Percentiles rank a stretch among this genome's conserved stretches.
Conservation (phyloP, 2,113 vertebrate genomes). For the Boleophthalmus pectinirostris region DNA sequence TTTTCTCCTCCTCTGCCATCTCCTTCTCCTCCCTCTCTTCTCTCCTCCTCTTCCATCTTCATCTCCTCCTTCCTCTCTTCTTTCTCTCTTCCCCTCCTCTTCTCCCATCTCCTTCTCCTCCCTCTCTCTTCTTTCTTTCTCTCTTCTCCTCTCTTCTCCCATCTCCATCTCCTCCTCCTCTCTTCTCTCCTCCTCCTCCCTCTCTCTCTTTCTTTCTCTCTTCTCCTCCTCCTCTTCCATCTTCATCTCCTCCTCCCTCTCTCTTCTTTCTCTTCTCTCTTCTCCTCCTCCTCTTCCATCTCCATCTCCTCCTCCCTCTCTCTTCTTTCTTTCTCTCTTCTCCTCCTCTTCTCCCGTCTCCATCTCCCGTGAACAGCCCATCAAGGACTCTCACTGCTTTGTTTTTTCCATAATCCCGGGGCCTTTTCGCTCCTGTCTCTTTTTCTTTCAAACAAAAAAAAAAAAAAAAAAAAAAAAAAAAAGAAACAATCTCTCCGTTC, state of each 20-base stretch:
- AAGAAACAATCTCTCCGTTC: not conserved
- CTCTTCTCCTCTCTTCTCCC: too few species aligned
- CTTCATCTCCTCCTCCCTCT: too few species aligned
- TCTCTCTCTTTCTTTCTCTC: not conserved
- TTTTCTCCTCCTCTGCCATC: too few species aligned
- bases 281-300: not conserved
- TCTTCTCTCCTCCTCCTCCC: too few species aligned
- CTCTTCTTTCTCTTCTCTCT: too few species aligned
- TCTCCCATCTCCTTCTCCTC: too few species aligned
- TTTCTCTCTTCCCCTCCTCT: too few species aligned
- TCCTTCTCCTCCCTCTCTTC: too few species aligned
- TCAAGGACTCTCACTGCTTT: not conserved
- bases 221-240: not conserved
- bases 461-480: not conserved
- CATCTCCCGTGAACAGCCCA: not conserved
- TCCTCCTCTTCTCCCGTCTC: not conserved
- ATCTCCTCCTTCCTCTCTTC: not conserved
- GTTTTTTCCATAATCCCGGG: not conserved
- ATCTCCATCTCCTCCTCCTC: too few species aligned
- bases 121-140: too few species aligned
- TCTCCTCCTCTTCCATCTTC: too few species aligned
- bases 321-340: not conserved
- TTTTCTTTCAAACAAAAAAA: slow-evolving; percentile 1
- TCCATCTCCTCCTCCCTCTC: not conserved
- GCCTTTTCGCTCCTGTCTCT: slow-evolving; percentile 2